Percentiles rank a stretch among this genome's conserved stretches.
Conservation (phyloP, 2,113 vertebrate species). For the Cyanistes caeruleus region DNA sequence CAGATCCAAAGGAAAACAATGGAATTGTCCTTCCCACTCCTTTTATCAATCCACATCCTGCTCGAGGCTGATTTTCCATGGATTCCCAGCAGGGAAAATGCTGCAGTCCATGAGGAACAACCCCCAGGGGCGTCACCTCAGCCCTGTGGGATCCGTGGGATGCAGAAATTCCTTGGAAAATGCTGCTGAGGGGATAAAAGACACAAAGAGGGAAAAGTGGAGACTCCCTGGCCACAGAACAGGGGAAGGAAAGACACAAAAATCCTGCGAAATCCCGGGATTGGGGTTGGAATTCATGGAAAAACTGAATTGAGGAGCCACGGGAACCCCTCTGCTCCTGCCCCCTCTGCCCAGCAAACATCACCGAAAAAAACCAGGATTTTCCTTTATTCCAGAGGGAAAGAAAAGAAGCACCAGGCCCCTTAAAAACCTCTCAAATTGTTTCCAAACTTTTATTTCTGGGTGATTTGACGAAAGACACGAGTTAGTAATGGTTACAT, state of each 20-base stretch:
- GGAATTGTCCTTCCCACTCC: background rate
- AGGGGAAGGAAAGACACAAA: background rate
- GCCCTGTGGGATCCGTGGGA: background rate
- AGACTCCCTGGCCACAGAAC: background rate
- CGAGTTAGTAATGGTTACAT: slow-evolving; percentile 93
- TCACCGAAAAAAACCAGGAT: background rate
- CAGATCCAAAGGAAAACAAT: background rate
- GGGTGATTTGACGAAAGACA: slow-evolving; percentile 91
- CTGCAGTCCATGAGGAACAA: background rate
- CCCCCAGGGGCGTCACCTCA: background rate
- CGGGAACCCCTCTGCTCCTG: background rate
- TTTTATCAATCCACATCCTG: background rate
- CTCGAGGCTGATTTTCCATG: background rate
- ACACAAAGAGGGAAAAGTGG: background rate
- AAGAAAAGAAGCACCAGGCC: background rate
- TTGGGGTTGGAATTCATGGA: rapidly evolving
- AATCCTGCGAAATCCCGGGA: background rate
- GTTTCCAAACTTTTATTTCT: slow-evolving; percentile 92
- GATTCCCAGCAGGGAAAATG: background rate
- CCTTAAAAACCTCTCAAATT: slow-evolving; percentile 20
- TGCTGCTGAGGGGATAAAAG: background rate
- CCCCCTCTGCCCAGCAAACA: background rate
- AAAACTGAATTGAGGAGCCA: rapidly evolving
- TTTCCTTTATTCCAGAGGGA: background rate
- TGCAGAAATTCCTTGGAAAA: background rate